Conservation (phyloP, 1,140 invertebrate species). For the Andrena cerasifolii region DNA sequence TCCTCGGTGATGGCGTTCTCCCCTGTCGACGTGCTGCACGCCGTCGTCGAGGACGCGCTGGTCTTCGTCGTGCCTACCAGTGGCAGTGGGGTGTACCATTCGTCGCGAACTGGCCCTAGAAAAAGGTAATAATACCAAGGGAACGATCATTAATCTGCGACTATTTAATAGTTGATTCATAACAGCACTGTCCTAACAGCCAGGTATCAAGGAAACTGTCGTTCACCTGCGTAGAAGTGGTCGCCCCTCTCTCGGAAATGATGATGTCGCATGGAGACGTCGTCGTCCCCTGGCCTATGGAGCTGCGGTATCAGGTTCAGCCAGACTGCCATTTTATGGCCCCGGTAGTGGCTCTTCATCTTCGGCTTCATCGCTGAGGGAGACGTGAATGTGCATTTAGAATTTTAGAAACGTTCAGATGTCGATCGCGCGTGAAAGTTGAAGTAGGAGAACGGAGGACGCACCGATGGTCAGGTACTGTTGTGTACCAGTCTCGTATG, state of each 20-base stretch:
- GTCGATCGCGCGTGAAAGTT: not conserved
- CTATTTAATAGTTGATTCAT: too few species aligned
- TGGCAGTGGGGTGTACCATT: slow-evolving; percentile 84
- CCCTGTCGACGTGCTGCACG: slow-evolving; percentile 77
- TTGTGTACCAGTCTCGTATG: slow-evolving; percentile 89
- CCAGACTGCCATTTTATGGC: slow-evolving; percentile 97
- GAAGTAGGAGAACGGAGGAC: not conserved
- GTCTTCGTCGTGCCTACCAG: slow-evolving; percentile 76
- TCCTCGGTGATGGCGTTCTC: slow-evolving; percentile 75
- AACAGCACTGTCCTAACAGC: too few species aligned
- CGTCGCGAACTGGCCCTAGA: slow-evolving; percentile 83
- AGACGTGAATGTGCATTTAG: not conserved
- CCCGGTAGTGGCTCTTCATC: slow-evolving; percentile 92
- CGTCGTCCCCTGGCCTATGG: slow-evolving; percentile 89
- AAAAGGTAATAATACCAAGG: slow-evolving; percentile 7
- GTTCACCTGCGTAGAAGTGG: slow-evolving; percentile 87
- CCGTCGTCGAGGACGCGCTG: slow-evolving; percentile 74
- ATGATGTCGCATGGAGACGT: slow-evolving; percentile 89
- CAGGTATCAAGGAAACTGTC: not conserved
- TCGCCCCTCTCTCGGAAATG: slow-evolving; percentile 89
- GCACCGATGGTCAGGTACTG: slow-evolving; percentile 89
- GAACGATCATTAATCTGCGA: not conserved
- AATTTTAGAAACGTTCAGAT: not conserved
- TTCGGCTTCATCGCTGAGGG: slow-evolving; percentile 87
- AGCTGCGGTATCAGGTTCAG: slow-evolving; percentile 94